Base-by-base conservation (phyloP, 1,140 invertebrate species). In the Marisa cornuarietis region DNA sequence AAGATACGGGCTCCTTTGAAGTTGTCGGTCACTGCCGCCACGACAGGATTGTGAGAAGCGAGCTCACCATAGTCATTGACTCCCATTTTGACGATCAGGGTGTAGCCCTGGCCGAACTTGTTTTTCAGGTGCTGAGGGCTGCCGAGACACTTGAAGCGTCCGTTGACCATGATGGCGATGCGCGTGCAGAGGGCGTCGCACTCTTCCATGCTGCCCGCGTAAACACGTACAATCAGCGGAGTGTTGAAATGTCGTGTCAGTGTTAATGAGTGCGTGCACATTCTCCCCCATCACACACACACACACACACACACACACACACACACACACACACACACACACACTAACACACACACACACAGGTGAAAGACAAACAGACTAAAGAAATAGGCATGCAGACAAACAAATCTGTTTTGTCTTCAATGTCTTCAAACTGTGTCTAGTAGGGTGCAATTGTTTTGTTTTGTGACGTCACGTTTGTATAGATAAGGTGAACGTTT, bases 91-190 rank as follows among this genome's bases (percentile, higher is more conserved):
- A 89, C 84, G 22, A 88, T 88, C 5, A 92, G 85, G 13, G 91
- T 92, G 83, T 89, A 90, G 42, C 90, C 90, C 72, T 88, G 85
- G 14, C 90, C 90, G 82, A 90, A 91, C 79, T 90, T 91, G 79
- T 83, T 86, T 82, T 92, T 92, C 18, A 93, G 85, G 87, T 92
- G 91, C 80, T 92, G 91, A 14, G 90, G 85, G 82, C 90, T 92
- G 26, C 92, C 90, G 9, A 91, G 81, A 84, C 88, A 92, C 74
- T 85, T 86, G 75, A 92, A 91, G 71, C 86, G 82, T 8, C 92
- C 92, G 85, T 92, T 92, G 0, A 92, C 92, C 92, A 92, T 92
- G 71, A 92, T 92, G 13, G 90, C 91, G 42, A 92, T 80, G 26
- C 92, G 86, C 52, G 90, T 91, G 81, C 92, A 92, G 22, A 92